Evolutionary conservation across 2,888 invertebrate species (phyloP), one percentile per base, ranked within the genome.

Genomic region (Xestobium rufovillosum): DNA sequence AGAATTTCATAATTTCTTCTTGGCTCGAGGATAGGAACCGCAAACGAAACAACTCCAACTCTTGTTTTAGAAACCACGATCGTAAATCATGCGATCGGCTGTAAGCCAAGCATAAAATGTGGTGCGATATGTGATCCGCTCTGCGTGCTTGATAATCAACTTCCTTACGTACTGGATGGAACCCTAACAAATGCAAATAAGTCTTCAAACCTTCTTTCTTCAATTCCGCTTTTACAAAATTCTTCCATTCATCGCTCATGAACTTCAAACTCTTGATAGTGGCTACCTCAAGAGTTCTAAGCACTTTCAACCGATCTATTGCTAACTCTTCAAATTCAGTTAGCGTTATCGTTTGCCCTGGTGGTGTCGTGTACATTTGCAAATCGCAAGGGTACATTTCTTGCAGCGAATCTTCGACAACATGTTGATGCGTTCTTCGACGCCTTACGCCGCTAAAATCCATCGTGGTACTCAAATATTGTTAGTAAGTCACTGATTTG

Each of bases 101-200:
- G 64, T 90, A 96, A 0, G 91, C 91, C 38, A 98, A 65, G 37
- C 95, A 73, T 2, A 97, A 69, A 51, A 96, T 87, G 61, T 86
- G 96, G 63, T 98, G 97, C 1, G 96, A 90, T 33, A 95, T 75
- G 54, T 88, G 83, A 65, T 98, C 97, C 43, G 77, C 75, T 17
- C 76, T 73, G 36, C 87, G 72, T 1, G 77, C 76, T 56, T 80
- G 75, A 27, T 79, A 59, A 54, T 83, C 80, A 1, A 66, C 56
- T 42, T 81, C 80, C 9, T 68, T 68, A 26, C 72, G 70, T 4
- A 69, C 67, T 50, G 67, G 72, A 13, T 69, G 69, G 26, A 71
- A 25, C 68, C 72, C 34, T 43, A 82, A 70, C 12, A 84, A 65
- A 45, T 75, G 72, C 4, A 72, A 63, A 53, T 76, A 82, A 41